Evolutionary conservation across 2,888 invertebrate genomes (phyloP).

Genomic region (Lithophane ornitopus): DNA sequence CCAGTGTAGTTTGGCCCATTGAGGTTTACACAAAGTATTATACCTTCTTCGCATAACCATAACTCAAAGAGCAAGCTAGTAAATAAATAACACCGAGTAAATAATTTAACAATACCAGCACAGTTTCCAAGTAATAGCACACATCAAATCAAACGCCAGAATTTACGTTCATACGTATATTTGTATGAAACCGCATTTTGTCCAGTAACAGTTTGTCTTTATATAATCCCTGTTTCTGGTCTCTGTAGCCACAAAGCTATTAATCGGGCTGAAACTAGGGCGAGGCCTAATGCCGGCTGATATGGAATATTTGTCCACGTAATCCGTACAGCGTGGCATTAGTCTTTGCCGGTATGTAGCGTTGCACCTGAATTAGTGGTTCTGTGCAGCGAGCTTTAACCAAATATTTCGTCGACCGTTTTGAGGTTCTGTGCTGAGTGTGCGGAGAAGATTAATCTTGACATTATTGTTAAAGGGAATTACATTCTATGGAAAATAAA

Average conservation of each 20-base stretch:
- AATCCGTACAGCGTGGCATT: constrained; percentile 52
- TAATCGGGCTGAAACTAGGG: constrained; percentile 56
- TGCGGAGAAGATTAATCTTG: not conserved
- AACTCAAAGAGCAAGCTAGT: not conserved
- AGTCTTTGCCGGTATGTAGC: constrained; percentile 42
- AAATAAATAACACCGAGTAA: constrained; percentile 14
- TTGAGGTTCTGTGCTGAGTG: not conserved
- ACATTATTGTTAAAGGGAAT: not conserved
- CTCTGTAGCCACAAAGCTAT: constrained; percentile 55
- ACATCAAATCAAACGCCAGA: constrained; percentile 39
- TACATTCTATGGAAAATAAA: too few species aligned
- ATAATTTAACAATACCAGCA: constrained; percentile 19
- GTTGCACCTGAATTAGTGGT: constrained; percentile 20
- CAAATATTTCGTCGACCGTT: not conserved
- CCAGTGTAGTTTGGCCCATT: too few species aligned
- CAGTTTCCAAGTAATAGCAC: constrained; percentile 40
- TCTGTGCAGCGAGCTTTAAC: not conserved
- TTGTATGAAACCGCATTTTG: constrained; percentile 53
- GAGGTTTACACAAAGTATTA: not conserved
- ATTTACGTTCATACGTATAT: constrained; percentile 24
- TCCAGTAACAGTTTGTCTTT: constrained; percentile 49
- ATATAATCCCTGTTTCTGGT: constrained; percentile 56
- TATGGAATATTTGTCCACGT: constrained; percentile 64
- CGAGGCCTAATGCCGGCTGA: constrained; percentile 57
- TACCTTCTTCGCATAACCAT: not conserved